Evolutionary conservation across 2,113 vertebrate species (phyloP), one percentile per base, ranked within the genome.

Genomic region (Scophthalmus maximus): DNA sequence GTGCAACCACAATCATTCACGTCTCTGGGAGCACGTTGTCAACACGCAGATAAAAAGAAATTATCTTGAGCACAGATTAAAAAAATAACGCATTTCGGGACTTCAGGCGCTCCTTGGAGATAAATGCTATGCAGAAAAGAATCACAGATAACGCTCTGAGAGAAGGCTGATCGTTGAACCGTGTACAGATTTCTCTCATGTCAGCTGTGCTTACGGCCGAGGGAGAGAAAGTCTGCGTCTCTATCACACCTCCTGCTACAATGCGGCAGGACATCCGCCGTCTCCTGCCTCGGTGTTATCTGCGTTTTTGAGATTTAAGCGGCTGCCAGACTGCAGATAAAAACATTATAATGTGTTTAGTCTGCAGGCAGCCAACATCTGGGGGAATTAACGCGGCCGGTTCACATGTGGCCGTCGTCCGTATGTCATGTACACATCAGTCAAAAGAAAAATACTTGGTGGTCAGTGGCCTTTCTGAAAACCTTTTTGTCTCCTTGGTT

Each of bases 171-270:
- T 52, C 64, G 62, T 5, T 46, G 44, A 63, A 68, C 56, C 18
- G 8, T 6, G 51, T 36, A 8, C 36, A 42, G 10, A 36, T 60
- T 83, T 30, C 55, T 44, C 34, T 44, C 52, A 59, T 20, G 22
- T 15, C 18, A n/a, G 18, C 7, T 8, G 2, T 6, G 17, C 11
- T 12, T 8, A 18, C 42, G 18, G 42, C 42, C 42, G n/a, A n/a
- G 42, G 42, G 42, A 10, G 47, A 6, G 3, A 5, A 50, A 4
- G 18, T 77, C 2, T 47, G 27, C 44, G 32, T 59, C 57, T 65
- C 68, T 26, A 51, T 76, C 57, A 63, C 75, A 59, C 78, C 82
- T 66, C 53, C 79, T 55, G 64, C 60, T 73, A 12, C 23, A 62
- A 49, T 64, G 25, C 25, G 49, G 76, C 38, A 25, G 44, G 40